Evolutionary conservation across 2,113 vertebrate genomes (phyloP).

Genomic region (Sterna hirundo): DNA sequence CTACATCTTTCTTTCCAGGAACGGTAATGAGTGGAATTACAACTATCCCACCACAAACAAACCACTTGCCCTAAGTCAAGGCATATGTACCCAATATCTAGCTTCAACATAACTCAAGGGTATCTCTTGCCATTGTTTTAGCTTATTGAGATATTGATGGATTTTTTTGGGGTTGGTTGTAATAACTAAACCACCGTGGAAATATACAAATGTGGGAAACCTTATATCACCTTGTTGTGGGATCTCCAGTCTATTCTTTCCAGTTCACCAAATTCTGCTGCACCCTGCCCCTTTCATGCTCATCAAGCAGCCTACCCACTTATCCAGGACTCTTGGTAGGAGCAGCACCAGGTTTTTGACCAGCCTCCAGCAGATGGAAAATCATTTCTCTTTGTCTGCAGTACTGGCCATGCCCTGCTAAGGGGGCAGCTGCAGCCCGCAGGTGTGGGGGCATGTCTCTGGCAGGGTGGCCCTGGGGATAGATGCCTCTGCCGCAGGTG

Average conservation of each 20-base stretch:
- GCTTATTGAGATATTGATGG: neutral
- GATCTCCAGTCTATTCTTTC: neutral
- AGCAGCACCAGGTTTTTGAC: neutral
- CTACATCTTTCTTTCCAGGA: neutral
- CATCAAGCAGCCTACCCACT: neutral
- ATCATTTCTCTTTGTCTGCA: neutral
- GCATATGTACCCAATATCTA: neutral
- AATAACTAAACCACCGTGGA: fast-evolving
- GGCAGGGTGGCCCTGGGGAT: too few relatives aligned
- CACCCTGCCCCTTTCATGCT: fast-evolving
- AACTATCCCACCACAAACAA: neutral
- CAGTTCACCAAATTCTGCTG: neutral
- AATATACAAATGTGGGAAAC: neutral
- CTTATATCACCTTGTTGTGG: neutral
- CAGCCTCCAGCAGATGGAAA: neutral
- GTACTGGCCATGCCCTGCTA: neutral
- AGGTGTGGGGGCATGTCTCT: fast-evolving
- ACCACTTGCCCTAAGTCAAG: neutral
- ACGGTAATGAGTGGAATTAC: neutral
- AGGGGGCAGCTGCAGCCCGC: fast-evolving
- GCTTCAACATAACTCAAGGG: neutral
- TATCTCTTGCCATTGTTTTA: neutral
- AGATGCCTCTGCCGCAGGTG: neutral
- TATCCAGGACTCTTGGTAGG: neutral
- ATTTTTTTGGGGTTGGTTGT: fast-evolving